Percentiles rank a stretch among this genome's conserved stretches.
These are phyloP conservation scores for Eurystomus gularis DNA, from an alignment of 2,113 vertebrate genomes.

Conservation along the genomic window DNA sequence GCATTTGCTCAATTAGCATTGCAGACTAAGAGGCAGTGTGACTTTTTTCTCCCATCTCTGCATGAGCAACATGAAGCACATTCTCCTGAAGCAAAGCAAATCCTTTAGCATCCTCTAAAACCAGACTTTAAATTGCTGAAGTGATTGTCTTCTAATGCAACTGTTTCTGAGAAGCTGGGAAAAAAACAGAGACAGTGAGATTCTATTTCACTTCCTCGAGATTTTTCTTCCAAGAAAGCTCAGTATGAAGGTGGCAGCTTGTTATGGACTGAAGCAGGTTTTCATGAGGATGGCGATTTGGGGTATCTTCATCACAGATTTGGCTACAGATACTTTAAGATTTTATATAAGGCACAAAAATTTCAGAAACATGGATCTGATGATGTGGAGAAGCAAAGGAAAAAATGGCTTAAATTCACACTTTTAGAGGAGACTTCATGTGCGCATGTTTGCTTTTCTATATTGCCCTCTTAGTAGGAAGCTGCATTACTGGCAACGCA, in stretches of 20 bases:
- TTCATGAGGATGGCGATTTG: neutral
- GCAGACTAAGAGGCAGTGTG: neutral
- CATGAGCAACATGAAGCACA: neutral
- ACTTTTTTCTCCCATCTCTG: neutral
- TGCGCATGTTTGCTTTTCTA: rapidly evolving
- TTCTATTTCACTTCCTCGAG: neutral
- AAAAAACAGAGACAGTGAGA: neutral
- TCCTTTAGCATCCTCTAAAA: neutral
- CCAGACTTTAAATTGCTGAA: neutral
- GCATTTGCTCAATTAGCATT: rapidly evolving
- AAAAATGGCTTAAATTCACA: neutral
- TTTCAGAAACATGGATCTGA: neutral
- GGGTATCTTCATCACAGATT: neutral
- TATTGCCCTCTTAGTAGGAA: neutral
- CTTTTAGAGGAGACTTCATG: neutral
- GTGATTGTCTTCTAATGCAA: neutral
- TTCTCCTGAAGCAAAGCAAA: neutral
- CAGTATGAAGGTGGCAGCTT: neutral
- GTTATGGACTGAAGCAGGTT: neutral
- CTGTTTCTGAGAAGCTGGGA: neutral
- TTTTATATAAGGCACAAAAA: neutral
- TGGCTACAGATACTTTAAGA: neutral
- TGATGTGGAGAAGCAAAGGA: neutral
- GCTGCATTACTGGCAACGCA: neutral
- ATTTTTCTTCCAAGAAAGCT: neutral